These are phyloP conservation scores for Stomatorhinus walkeri DNA, from an alignment of 2,797 vertebrate genomes.

Conservation along the genomic window DNA sequence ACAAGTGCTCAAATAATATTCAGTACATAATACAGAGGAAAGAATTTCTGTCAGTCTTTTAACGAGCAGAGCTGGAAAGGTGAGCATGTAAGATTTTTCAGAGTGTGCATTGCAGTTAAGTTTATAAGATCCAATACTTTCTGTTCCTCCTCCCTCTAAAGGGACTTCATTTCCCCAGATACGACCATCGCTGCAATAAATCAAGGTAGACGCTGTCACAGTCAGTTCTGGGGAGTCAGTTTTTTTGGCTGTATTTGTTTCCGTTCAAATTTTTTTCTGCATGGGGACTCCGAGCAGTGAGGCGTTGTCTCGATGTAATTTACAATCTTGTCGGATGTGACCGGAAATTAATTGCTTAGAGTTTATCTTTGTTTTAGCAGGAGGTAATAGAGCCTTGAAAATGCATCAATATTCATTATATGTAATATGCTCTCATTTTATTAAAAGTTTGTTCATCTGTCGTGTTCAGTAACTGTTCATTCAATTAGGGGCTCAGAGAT, in stretches of 20 bases:
- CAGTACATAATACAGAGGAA: not conserved
- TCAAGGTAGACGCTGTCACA: not conserved
- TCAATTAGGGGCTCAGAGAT: not conserved
- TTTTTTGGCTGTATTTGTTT: not conserved
- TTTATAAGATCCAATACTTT: conserved; percentile 5
- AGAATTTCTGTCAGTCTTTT: not conserved
- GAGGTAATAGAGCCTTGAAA: not conserved
- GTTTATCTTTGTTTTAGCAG: conserved; percentile 24
- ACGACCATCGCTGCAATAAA: conserved; percentile 6
- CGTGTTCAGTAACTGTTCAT: conserved; percentile 12
- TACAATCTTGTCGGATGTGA: conserved; percentile 28
- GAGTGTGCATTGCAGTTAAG: not conserved
- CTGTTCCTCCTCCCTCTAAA: not conserved
- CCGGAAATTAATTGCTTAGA: conserved; percentile 30
- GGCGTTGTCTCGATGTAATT: conserved; percentile 30
- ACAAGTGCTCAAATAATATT: not conserved
- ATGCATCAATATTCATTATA: conserved; percentile 8
- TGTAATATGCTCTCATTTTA: not conserved
- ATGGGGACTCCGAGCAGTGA: conserved; percentile 15
- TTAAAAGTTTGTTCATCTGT: conserved; percentile 17
- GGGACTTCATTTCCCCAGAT: conserved; percentile 16
- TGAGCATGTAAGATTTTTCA: not conserved
- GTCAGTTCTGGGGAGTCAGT: not conserved
- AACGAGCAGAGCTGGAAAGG: not conserved
- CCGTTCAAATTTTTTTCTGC: conserved; percentile 17